Evolutionary conservation across 2,888 invertebrate genomes (phyloP), one percentile per base, ranked within the genome.

Genomic region (Megalurothrips usitatus): DNA sequence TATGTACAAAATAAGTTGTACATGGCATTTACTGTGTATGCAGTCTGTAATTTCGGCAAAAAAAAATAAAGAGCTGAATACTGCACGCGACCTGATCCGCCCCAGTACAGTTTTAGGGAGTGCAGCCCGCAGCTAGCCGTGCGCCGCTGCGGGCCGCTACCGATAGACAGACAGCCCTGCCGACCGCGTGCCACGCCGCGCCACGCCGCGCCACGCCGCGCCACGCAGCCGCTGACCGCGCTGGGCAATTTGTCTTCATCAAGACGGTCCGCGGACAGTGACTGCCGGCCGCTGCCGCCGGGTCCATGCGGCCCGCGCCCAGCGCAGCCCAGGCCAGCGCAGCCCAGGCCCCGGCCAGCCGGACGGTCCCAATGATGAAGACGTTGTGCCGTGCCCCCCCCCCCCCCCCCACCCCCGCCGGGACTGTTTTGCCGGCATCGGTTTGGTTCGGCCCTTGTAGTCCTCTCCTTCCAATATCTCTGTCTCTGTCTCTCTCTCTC

Each of bases 181-280:
- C 58, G 10, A 49, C 49, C 49, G 10, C 52, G 52, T 14, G 14
- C 52, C 52, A 1, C 52, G 14, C 52, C 52, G 52, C 52, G 2
- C 10, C 52, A 14, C 52, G 14, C 52, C 3, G 52, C 52, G 10
- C 52, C 52, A 9, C 52, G 14, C 52, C 52, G 52, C 58, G 14
- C 58, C 17, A 2, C 58, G 14, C 58, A 14, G 58, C 17, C 14
- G 52, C 52, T 52, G 6, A 52, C 58, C 68, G 68, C 26, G 23
- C 11, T 26, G 11, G 26, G 68, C 68, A 75, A 75, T 75, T 75
- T 75, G 68, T 75, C 68, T 75, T 75, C 68, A 75, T 75, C 68
- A 26, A 26, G 26, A 26, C 68, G 26, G 68, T 75, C 26, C 68
- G 58, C 34, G 3, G 34, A 26, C 68, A 23, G 6, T 58, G 58